Base-by-base conservation (phyloP, 2,797 vertebrate genomes). In the Notolepis coatsorum region DNA sequence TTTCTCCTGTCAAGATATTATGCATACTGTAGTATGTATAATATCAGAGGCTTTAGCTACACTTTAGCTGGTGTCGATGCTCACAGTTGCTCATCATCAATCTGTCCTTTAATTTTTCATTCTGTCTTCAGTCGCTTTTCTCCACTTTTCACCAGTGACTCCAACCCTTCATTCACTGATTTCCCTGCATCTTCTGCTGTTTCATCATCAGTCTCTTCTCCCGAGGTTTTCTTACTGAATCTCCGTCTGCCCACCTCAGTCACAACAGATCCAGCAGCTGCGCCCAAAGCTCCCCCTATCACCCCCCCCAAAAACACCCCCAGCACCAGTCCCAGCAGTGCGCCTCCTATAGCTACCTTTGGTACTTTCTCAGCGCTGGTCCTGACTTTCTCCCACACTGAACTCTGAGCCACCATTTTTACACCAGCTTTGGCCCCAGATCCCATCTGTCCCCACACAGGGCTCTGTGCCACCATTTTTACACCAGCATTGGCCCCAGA, bases 281-380 rank as follows among this genome's bases (percentile, higher is more conserved):
- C 87, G 1, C 93, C 93, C 0, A 89, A 53, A 7, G 87, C 91
- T 10, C 89, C 93, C 1, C 92, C 92, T 12, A 90, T 59, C 20
- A 65, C 48, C 0, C 90, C 91, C 0, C 83, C 86, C 2, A 92
- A 47, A 67, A 93, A 31, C 33, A 89, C 87, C 0, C 91, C 93
- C 0, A 90, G 76, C 52, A 87, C 52, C 71, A 91, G 77, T 27
- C 90, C 90, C 18, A 90, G 68, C 43, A 91, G 0, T 0, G 84
- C 81, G 2, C 79, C 87, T 0, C 3, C 68, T 2, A 87, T 72
- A 9, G 87, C 85, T 0, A 77, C 65, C 46, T 35, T 73, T 0
- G 87, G 87, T 37, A 88, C 73, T 55, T 79, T 56, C 61, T 86
- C 88, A 6, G 63, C 84, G 15, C 59, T 30, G 0, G 42, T 71